Evolutionary conservation across 2,113 vertebrate genomes (phyloP).

Genomic region (Neogale vison): DNA sequence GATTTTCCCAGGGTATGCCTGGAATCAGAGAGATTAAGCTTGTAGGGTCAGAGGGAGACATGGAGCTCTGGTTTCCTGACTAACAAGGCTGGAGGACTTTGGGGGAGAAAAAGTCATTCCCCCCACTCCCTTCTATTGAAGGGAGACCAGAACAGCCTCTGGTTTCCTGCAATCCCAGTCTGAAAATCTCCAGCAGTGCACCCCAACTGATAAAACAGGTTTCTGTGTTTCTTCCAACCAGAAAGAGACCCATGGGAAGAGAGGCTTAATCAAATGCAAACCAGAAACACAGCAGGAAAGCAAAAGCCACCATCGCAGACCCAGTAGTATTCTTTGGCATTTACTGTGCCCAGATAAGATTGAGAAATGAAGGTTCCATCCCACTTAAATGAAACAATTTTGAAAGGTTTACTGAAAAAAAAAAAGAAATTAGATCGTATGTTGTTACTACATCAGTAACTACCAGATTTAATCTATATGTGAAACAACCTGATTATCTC

Average conservation of each 20-base stretch:
- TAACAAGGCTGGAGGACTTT: not conserved
- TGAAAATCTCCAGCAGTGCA: not conserved
- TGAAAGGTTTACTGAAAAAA: not conserved
- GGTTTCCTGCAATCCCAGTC: not conserved
- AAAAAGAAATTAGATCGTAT: not conserved
- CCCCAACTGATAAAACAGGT: not conserved
- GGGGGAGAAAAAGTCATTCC: rapidly evolving
- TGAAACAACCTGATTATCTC: not conserved
- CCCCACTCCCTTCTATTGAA: not conserved
- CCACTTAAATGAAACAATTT: not conserved
- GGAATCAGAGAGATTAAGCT: not conserved
- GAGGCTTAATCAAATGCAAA: not conserved
- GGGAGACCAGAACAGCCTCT: not conserved
- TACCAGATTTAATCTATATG: not conserved
- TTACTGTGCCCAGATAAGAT: not conserved
- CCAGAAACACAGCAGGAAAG: not conserved
- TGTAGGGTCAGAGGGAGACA: not conserved
- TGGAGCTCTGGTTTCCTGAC: not conserved
- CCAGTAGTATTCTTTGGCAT: not conserved
- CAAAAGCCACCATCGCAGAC: not conserved
- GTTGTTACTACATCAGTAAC: not conserved
- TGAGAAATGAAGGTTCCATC: not conserved
- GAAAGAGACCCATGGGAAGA: not conserved
- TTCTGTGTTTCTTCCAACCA: not conserved
- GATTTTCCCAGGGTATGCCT: not conserved